Evolutionary conservation across 1,140 invertebrate species (phyloP).

Genomic region (Drosophila gunungcola): DNA sequence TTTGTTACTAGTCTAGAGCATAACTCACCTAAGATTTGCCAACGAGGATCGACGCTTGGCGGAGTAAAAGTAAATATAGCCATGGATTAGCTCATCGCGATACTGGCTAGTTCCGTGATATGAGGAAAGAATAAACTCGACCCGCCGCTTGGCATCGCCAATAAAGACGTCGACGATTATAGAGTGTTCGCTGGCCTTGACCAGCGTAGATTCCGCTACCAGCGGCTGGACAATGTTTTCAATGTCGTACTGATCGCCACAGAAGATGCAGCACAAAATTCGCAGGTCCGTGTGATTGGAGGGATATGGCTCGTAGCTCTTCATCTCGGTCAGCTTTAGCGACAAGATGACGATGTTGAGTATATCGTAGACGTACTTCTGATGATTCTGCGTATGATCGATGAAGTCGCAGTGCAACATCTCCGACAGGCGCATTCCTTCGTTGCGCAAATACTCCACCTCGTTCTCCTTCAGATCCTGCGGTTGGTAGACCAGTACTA

Average conservation of each 20-base stretch:
- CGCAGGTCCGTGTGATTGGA: conserved; percentile 86
- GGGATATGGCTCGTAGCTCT: conserved; percentile 82
- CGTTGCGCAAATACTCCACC: conserved; percentile 91
- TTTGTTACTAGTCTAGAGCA: too few species aligned
- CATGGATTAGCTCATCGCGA: conserved; percentile 96
- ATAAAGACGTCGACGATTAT: conserved; percentile 96
- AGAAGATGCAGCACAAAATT: conserved; percentile 98
- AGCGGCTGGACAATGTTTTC: conserved; percentile 95
- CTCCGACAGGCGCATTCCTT: conserved; percentile 95
- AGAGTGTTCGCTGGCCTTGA: conserved; percentile 93
- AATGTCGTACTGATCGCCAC: conserved; percentile 96
- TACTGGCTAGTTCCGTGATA: conserved; percentile 97
- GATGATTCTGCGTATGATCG: conserved; percentile 83
- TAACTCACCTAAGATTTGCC: conserved; percentile 93
- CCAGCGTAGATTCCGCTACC: conserved; percentile 94
- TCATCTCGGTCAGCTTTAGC: conserved; percentile 79
- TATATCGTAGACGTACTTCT: conserved; percentile 84
- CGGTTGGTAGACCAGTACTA: conserved; percentile 95
- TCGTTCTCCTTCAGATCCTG: conserved; percentile 94
- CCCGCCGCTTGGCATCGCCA: conserved; percentile 94
- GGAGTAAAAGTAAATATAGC: conserved; percentile 98
- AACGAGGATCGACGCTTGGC: conserved; percentile 97
- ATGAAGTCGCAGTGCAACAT: conserved; percentile 87
- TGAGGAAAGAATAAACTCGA: conserved; percentile 97
- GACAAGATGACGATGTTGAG: conserved; percentile 82